A percentile compares a stretch with the other conserved stretches of the same genome.
Conservation (phyloP, 2,113 vertebrate genomes). For the Nothoprocta perdicaria region DNA sequence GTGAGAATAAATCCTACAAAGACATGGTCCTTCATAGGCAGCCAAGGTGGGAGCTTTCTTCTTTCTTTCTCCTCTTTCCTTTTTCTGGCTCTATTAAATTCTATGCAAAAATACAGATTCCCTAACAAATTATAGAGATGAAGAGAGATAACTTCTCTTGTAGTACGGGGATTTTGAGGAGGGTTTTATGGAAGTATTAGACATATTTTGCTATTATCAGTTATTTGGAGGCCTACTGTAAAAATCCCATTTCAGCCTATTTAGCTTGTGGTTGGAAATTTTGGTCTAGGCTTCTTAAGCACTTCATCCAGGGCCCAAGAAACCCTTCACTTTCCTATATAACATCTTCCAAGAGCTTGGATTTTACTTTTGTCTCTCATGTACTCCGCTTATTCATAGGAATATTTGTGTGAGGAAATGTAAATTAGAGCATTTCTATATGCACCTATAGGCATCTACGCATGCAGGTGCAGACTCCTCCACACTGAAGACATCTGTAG, state of each 20-base stretch:
- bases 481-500: not conserved
- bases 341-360: not conserved
- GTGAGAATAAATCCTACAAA: not conserved
- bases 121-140: not conserved
- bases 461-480: not conserved
- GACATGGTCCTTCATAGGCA: not conserved
- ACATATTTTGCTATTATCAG: not conserved
- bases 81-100: not conserved
- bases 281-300: too few species aligned
- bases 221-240: not conserved
- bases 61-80: not conserved
- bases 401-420: not conserved
- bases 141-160: not conserved
- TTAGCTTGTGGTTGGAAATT: not conserved
- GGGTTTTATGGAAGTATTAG: not conserved
- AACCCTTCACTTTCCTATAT: not conserved
- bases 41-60: accelerated
- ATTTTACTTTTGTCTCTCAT: not conserved
- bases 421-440: not conserved
- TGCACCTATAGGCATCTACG: not conserved
- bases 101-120: not conserved
- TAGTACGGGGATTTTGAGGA: not conserved
- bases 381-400: not conserved
- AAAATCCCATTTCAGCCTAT: not conserved
- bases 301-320: too few species aligned